Percentiles rank a stretch among this genome's conserved stretches.
Conservation (phyloP, 2,797 vertebrate species). For the Rhinatrema bivittatum region DNA sequence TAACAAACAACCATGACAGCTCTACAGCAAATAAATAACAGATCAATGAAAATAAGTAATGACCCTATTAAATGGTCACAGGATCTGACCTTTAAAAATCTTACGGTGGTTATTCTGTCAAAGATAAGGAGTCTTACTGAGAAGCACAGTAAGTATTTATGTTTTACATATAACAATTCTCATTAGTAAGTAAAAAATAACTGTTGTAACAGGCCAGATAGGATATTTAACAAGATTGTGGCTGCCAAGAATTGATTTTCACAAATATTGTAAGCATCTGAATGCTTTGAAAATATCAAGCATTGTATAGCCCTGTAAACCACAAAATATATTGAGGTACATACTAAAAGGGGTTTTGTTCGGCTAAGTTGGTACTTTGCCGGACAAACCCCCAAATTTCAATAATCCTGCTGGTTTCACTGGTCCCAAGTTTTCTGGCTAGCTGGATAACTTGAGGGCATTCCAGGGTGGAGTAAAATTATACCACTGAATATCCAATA, state of each 20-base stretch:
- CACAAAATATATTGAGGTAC: too few species aligned
- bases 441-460: too few species aligned
- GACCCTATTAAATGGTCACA: constrained; percentile 17
- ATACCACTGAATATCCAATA: too few species aligned
- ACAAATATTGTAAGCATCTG: too few species aligned
- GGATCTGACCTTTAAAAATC: constrained; percentile 41
- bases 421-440: too few species aligned
- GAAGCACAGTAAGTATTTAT: constrained; percentile 43
- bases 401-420: too few species aligned
- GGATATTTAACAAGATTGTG: not conserved
- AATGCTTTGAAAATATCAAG: too few species aligned
- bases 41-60: constrained; percentile 25
- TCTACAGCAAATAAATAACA: constrained; percentile 3
- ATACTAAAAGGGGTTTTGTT: too few species aligned
- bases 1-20: not conserved
- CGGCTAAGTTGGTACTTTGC: too few species aligned
- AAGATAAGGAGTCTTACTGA: constrained; percentile 43
- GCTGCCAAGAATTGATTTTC: constrained; percentile 13
- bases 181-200: constrained; percentile 27
- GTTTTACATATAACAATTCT: constrained; percentile 32
- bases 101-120: constrained; percentile 36
- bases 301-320: too few species aligned
- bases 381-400: too few species aligned
- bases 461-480: too few species aligned
- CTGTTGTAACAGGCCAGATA: constrained; percentile 22